Evolutionary conservation across 2,797 vertebrate genomes (phyloP), one percentile per base, ranked within the genome.

Genomic region (Prunella strophiata): DNA sequence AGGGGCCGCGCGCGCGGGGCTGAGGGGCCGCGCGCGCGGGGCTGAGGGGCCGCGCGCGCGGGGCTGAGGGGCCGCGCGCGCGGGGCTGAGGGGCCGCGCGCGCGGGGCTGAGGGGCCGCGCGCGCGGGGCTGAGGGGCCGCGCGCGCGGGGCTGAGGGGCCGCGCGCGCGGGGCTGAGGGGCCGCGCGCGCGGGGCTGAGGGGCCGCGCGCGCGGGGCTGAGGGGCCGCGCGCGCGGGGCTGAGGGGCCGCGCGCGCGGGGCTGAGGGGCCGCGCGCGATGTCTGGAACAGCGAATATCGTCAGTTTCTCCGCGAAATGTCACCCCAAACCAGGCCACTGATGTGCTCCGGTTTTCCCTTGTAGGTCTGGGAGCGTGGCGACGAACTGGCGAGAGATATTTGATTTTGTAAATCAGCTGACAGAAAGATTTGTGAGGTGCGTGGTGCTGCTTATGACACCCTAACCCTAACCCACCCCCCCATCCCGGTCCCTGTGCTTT

Each of bases 381-480:
- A 63, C 81, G 12, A 97, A 99, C 96, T 99, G 99, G 99, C n/a
- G 66, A 6, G 98, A 99, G 96, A 99, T 99, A 84, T 99, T 98
- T 96, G 96, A 98, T 38, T 99, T 99, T 78, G 99, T 99, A 57
- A 97, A 98, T 80, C 99, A 99, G 72, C 98, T 99, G 42, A 99
- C 98, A 0, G 98, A 99, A 58, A 98, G 99, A 97, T 99, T 99
- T 95, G 99, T 99, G 89, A 99, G 99, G 99, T 99, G 97, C 32
- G 94, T 96, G 38, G 30, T 80, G 52, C 83, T 81, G 43, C 26
- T 40, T 42, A 23, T 38, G 59, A 72, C 42, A 26, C 84, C 65
- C 10, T 36, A 36, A 36, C 36, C 36, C 36, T 36, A 36, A 14
- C 36, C 13, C 6, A 18, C 7, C 8, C 5, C 15, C 7, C 18